Percentiles rank a stretch among this genome's conserved stretches.
phyloP scores from a whole-genome alignment of 2,888 invertebrate species.

The Smittia aterrima region DNA sequence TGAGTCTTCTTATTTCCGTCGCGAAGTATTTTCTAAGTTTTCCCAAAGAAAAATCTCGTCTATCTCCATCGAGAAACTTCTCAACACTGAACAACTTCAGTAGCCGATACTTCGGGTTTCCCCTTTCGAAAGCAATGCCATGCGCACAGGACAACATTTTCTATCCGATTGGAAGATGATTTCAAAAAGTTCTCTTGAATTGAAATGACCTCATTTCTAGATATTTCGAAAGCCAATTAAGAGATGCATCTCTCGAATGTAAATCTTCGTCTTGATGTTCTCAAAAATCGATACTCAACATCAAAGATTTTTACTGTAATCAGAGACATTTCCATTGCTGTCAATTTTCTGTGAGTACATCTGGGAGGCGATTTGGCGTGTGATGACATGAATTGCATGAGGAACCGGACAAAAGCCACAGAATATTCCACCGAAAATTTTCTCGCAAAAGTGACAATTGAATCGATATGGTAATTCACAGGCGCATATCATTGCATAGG shows the following conservation, averaged over 20 bases:
- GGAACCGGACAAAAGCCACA: too few relatives aligned
- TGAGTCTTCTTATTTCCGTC: neutral
- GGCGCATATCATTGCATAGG: constrained; percentile 8
- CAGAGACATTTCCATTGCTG: too few relatives aligned
- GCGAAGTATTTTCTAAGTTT: neutral
- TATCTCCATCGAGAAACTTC: neutral
- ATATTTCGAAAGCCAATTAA: neutral
- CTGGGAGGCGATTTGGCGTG: too few relatives aligned
- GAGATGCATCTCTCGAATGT: constrained; percentile 16
- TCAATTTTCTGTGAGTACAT: too few relatives aligned
- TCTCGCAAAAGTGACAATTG: constrained; percentile 5
- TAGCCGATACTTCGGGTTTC: neutral
- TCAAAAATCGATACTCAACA: neutral
- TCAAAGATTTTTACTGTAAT: neutral
- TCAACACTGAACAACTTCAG: neutral
- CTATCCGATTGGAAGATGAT: neutral
- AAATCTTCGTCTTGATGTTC: neutral
- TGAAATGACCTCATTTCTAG: neutral
- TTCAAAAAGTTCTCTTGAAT: constrained; percentile 3
- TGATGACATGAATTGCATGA: too few relatives aligned
- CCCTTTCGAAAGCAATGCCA: neutral
- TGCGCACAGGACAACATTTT: neutral
- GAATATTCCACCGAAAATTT: neutral
- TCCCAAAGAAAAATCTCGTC: too few relatives aligned
- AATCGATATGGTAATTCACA: neutral